Percentiles rank a stretch among this genome's conserved stretches.
phyloP scores from a whole-genome alignment of 1,140 invertebrate species.

The Aethina tumida region DNA sequence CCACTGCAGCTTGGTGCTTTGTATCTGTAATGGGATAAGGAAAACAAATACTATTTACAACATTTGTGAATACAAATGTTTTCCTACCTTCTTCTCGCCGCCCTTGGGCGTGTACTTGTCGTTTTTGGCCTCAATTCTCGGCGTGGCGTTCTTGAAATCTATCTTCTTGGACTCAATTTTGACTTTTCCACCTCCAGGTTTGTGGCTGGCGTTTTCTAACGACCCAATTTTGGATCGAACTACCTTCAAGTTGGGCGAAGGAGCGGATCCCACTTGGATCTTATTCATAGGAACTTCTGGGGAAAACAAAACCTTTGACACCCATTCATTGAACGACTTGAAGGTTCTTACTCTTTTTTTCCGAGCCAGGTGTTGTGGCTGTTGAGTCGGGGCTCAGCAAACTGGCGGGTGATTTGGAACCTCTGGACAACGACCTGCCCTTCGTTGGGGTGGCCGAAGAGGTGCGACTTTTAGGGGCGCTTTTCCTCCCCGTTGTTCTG shows the following conservation, averaged over 20 bases:
- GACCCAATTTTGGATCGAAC: constrained; percentile 92
- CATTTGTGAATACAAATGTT: constrained; percentile 2
- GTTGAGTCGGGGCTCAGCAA: constrained; percentile 54
- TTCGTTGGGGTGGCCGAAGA: constrained; percentile 42
- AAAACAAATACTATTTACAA: constrained; percentile 1
- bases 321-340: too few relatives aligned
- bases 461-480: constrained; percentile 39
- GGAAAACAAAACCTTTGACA: constrained; percentile 27
- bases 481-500: constrained; percentile 50
- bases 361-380: constrained; percentile 40
- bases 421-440: constrained; percentile 45
- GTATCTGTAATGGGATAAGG: constrained; percentile 49
- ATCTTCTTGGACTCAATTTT: constrained; percentile 82
- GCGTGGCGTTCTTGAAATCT: constrained; percentile 68
- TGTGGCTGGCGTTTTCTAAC: constrained; percentile 82
- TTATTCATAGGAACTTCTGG: constrained; percentile 85
- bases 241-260: constrained; percentile 83
- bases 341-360: constrained; percentile 61
- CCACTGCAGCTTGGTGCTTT: constrained; percentile 81
- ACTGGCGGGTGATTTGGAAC: constrained; percentile 42
- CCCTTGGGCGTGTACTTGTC: constrained; percentile 81
- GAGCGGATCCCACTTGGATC: constrained; percentile 79
- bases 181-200: constrained; percentile 82
- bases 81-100: constrained; percentile 80
- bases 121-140: constrained; percentile 83